Percentiles rank a stretch among this genome's conserved stretches.
These are phyloP conservation scores for Anthrax anthrax DNA, from an alignment of 2,888 invertebrate genomes.

Conservation along the genomic window DNA sequence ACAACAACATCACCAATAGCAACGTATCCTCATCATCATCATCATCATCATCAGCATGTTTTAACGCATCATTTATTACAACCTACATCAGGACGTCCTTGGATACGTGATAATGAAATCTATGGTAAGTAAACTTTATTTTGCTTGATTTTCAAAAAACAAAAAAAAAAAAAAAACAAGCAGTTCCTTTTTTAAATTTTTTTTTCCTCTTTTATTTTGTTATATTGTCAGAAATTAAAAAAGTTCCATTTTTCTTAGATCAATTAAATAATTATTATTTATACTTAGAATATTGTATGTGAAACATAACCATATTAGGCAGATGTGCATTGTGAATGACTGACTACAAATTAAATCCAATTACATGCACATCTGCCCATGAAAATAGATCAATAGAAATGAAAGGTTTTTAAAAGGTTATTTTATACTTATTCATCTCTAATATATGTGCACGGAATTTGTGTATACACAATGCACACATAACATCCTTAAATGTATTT, in stretches of 20 bases:
- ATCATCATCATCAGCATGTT: conserved; percentile 24
- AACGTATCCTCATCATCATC: too few relatives aligned
- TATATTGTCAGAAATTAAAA: too few relatives aligned
- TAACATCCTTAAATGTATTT: too few relatives aligned
- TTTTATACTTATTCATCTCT: neutral
- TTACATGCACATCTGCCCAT: conserved; percentile 13
- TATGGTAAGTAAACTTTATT: conserved; percentile 32
- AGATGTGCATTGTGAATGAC: conserved; percentile 6
- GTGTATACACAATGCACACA: too few relatives aligned
- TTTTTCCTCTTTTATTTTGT: too few relatives aligned
- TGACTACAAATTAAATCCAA: conserved; percentile 9
- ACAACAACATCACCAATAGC: conserved; percentile 29
- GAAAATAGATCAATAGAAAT: conserved; percentile 5
- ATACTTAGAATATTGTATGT: neutral
- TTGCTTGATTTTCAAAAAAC: too few relatives aligned
- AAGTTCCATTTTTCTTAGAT: neutral
- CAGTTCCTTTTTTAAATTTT: too few relatives aligned
- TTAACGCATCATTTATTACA: conserved; percentile 31
- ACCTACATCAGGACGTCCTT: conserved; percentile 23
- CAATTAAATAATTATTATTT: conserved; percentile 5
- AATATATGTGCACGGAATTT: neutral
- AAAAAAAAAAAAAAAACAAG: too few relatives aligned
- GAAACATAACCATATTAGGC: conserved; percentile 2
- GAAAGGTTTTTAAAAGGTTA: conserved; percentile 1
- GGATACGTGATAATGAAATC: conserved; percentile 32